These are phyloP conservation scores for Dendrolimus houi DNA, from an alignment of 2,888 invertebrate genomes.

Conservation along the genomic window DNA sequence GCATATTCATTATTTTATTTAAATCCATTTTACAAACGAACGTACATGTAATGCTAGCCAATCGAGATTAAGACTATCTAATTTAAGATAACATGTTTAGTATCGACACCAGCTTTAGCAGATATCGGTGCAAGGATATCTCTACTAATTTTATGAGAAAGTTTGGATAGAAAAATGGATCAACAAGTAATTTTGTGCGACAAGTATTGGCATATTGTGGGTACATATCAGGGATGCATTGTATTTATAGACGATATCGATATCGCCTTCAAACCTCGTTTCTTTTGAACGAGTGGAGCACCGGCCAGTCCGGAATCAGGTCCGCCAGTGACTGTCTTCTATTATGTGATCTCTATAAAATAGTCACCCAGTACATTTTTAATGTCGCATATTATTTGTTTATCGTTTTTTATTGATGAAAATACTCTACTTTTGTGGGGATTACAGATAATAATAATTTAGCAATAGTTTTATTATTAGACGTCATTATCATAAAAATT, in stretches of 20 bases:
- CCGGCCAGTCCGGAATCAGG: constrained; percentile 97
- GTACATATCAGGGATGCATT: constrained; percentile 61
- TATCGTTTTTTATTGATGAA: constrained; percentile 1
- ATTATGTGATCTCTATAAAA: constrained; percentile 72
- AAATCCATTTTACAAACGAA: too few relatives aligned
- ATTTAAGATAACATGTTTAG: neutral
- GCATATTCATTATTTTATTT: too few relatives aligned
- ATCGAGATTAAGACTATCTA: neutral
- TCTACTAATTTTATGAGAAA: constrained; percentile 34
- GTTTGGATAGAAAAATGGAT: constrained; percentile 30
- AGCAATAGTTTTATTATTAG: too few relatives aligned
- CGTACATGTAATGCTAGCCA: too few relatives aligned
- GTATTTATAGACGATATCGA: constrained; percentile 41
- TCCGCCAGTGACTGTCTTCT: constrained; percentile 94
- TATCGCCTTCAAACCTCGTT: constrained; percentile 86
- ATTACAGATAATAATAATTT: too few relatives aligned
- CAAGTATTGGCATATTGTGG: constrained; percentile 53
- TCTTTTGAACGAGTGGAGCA: constrained; percentile 87
- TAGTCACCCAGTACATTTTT: constrained; percentile 37
- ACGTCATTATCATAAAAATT: constrained; percentile 37
- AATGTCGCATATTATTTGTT: constrained; percentile 12
- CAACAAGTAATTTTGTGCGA: constrained; percentile 43
- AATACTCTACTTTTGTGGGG: too few relatives aligned
- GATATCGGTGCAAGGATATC: constrained; percentile 23
- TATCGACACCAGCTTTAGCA: constrained; percentile 6